Base-by-base conservation (phyloP, 2,888 invertebrate species). In the Heliconius hortense region DNA sequence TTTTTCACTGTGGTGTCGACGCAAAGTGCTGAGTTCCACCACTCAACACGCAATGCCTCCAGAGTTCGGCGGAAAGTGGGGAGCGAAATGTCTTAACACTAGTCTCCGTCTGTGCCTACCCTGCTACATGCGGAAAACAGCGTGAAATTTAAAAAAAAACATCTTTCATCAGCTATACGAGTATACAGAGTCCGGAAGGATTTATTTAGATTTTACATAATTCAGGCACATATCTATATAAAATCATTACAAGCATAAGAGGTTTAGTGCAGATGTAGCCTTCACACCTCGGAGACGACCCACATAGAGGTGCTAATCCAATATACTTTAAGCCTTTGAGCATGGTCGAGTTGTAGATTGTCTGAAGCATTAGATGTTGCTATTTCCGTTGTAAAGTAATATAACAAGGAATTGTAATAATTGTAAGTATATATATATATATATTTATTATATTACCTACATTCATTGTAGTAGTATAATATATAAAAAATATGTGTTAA, bases 231-330 rank as follows among this genome's bases (percentile, higher is more conserved):
- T 56, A 56, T 28, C 18, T 73, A 62, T 60, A 69, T 69, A n/a
- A 68, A 48, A 43, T 60, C 15, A 43, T 68, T 35, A 28, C 43
- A 56, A 0, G 53, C 62, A 21, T 74, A 76, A 76, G 53, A 66
- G 76, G 75, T 71, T 78, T 76, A 76, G 48, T 53, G 63, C 72
- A 59, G 39, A 53, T 74, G 63, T 63, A 72, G 64, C 74, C 72
- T 76, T 68, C 69, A 64, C 60, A 66, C 60, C 35, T 76, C 74
- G 66, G 59, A 74, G 76, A 74, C 59, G 72, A 43, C 72, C 74
- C 74, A 76, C 74, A 74, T 76, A 59, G 28, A 78, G 72, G 66
- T 72, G 69, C 72, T 76, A 76, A 78, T 74, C 72, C 76, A 72
- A 78, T 78, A 74, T 72, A 70, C 56, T 56, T 74, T 69, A 69